Evolutionary conservation across 2,113 vertebrate species (phyloP).

Genomic region (Mustela lutreola): DNA sequence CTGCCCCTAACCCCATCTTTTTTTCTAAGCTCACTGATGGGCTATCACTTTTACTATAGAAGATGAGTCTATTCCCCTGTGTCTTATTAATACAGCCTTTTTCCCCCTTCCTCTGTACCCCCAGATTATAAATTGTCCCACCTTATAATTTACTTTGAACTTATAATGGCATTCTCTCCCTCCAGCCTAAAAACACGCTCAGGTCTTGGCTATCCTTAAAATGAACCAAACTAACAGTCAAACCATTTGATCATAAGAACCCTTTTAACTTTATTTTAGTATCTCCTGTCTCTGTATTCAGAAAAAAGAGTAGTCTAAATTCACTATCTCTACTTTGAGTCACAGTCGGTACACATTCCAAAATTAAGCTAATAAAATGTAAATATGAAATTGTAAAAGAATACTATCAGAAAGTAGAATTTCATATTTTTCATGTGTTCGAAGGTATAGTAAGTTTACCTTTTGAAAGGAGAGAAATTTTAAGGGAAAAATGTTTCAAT

Average conservation of each 20-base stretch:
- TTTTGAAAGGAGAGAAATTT: background rate
- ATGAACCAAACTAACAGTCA: background rate
- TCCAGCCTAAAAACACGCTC: background rate
- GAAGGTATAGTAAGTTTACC: background rate
- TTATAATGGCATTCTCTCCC: background rate
- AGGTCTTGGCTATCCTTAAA: background rate
- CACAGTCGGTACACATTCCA: background rate
- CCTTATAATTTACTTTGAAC: background rate
- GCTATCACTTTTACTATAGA: background rate
- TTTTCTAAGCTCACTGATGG: background rate
- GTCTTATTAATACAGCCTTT: background rate
- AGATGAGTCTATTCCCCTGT: background rate
- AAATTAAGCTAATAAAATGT: conserved; percentile 20
- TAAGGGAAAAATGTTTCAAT: conserved; percentile 21
- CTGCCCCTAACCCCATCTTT: background rate
- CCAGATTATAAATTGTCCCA: background rate
- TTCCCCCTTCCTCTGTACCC: background rate
- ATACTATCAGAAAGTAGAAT: conserved; percentile 25
- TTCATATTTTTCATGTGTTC: background rate
- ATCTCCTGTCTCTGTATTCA: background rate
- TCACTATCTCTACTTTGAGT: background rate
- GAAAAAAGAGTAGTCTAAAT: background rate
- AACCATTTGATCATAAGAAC: background rate
- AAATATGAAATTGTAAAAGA: conserved; percentile 11
- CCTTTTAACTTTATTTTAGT: background rate